Percentiles rank a stretch among this genome's conserved stretches.
These are phyloP conservation scores for Aphis gossypii DNA, from an alignment of 1,140 invertebrate genomes.

Conservation along the genomic window DNA sequence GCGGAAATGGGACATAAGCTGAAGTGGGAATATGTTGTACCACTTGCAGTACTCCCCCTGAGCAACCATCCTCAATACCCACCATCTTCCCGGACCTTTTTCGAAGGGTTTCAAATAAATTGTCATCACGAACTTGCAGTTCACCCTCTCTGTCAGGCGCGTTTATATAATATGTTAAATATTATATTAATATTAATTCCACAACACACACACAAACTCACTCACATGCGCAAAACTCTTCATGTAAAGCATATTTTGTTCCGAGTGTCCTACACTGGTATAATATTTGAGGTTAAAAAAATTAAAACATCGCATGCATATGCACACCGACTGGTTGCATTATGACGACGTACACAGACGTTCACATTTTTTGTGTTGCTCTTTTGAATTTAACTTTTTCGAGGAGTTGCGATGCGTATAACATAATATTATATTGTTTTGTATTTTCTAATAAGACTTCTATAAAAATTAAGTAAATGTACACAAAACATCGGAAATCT, in stretches of 20 bases:
- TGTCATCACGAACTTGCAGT: not conserved
- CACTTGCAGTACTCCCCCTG: not conserved
- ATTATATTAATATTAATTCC: not conserved
- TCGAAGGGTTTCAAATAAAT: not conserved
- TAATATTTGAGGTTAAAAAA: not conserved
- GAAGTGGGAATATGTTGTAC: not conserved
- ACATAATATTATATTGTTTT: not conserved
- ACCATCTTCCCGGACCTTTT: not conserved
- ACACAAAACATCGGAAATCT: not conserved
- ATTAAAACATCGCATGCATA: not conserved
- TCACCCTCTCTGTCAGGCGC: not conserved
- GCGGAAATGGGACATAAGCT: not conserved
- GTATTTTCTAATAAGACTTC: not conserved
- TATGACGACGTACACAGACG: not conserved
- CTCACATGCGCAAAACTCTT: not conserved
- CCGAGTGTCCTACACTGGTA: no score
- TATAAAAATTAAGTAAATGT: not conserved
- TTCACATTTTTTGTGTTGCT: not conserved
- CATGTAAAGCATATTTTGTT: not conserved
- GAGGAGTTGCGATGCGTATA: not conserved
- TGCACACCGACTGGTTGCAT: not conserved
- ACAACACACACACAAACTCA: not conserved
- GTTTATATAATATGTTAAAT: not conserved
- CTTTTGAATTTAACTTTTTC: slow-evolving; percentile 1
- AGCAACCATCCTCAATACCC: not conserved